Evolutionary conservation across 1,140 invertebrate genomes (phyloP), one percentile per base, ranked within the genome.

Genomic region (Pygmarrhopalites habei): DNA sequence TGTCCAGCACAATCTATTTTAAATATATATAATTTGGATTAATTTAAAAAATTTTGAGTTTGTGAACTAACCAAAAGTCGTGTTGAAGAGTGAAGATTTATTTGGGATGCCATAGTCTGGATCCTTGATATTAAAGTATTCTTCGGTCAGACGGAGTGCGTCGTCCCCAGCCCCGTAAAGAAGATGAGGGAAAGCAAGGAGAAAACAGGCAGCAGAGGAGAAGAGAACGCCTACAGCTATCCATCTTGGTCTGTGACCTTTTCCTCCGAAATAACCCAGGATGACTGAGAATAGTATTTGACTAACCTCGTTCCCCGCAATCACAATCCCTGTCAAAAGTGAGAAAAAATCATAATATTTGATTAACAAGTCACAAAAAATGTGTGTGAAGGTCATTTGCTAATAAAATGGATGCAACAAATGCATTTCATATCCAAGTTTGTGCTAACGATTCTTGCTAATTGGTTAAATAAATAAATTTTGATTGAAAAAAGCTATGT

Each of bases 91-190:
- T n/a, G n/a, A n/a, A n/a, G n/a, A n/a, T n/a, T n/a, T n/a, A n/a
- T n/a, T n/a, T n/a, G n/a, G n/a, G n/a, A n/a, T n/a, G n/a, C n/a
- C n/a, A n/a, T n/a, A n/a, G n/a, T n/a, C n/a, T n/a, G n/a, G n/a
- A n/a, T 58, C 56, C 26, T 56, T 12, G 23, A 55, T 26, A 15
- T 30, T n/a, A 17, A 81, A 80, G 64, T 82, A 83, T 69, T 87
- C 85, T 39, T 79, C 74, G 0, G 85, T 86, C 39, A 87, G 72
- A 26, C 79, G 72, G 15, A 87, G 72, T 0, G 85, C 84, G 68
- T 87, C 84, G 21, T 83, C 77, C 1, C 86, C 85, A 19, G 85
- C 80, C 0, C 86, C 86, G 66, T 86, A 90, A 2, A 90, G 74
- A 57, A 87, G 81, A 67, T 89, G 86, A 2, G 87, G 87, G 1